phyloP scores from a whole-genome alignment of 1,140 invertebrate genomes.

The Penaeus chinensis region DNA sequence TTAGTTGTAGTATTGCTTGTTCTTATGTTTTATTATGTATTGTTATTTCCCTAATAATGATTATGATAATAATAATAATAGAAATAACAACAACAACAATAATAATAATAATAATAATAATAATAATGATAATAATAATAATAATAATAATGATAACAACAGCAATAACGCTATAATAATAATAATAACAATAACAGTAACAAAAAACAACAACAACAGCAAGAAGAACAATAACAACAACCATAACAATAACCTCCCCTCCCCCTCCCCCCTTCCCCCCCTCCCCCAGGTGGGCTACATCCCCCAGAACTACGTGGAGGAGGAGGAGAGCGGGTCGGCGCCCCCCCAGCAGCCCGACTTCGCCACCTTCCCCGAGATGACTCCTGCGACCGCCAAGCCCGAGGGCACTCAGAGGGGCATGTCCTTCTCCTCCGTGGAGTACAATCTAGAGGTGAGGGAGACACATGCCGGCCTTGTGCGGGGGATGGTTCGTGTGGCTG shows the following conservation, averaged over 20 bases:
- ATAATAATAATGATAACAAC: background rate
- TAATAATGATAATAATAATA: too few species aligned
- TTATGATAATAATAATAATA: too few species aligned
- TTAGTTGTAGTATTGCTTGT: too few species aligned
- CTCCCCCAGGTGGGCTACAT: conserved; percentile 47
- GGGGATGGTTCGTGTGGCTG: background rate
- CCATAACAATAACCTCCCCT: background rate
- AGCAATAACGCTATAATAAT: background rate
- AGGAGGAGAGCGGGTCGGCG: conserved; percentile 6
- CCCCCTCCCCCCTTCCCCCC: background rate
- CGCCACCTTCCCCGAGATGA: background rate
- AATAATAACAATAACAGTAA: too few species aligned
- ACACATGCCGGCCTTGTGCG: background rate
- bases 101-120: too few species aligned
- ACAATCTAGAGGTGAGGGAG: conserved; percentile 35
- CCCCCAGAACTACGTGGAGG: conserved; percentile 52
- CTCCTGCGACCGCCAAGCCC: background rate
- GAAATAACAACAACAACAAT: too few species aligned
- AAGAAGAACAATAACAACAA: background rate
- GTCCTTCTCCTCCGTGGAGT: conserved; percentile 49
- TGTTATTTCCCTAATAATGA: too few species aligned
- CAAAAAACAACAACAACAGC: too few species aligned
- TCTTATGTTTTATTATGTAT: too few species aligned
- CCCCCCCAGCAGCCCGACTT: background rate
- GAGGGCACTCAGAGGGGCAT: background rate